A percentile compares a stretch with the other conserved stretches of the same genome.
Evolutionary conservation across 2,113 vertebrate genomes (phyloP).

Genomic region (Charina bottae): DNA sequence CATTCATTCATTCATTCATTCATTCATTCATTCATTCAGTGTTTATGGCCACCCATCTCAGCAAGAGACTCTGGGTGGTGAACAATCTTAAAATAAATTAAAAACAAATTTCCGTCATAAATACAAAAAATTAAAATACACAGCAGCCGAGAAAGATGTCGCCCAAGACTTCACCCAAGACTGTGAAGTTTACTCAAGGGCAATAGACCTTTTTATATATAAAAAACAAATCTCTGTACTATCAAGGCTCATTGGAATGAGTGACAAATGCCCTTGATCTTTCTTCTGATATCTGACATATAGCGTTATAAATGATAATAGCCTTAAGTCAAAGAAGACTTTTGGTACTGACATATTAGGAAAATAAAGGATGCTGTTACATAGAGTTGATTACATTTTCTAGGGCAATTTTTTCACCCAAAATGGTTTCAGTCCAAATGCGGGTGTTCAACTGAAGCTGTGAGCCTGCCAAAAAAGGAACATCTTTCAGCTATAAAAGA

Average conservation of each 20-base stretch:
- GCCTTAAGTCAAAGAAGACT: slow-evolving; percentile 46
- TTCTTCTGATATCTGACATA: slow-evolving; percentile 48
- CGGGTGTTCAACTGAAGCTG: slow-evolving; percentile 16
- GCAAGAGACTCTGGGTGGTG: neutral
- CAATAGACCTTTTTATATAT: neutral
- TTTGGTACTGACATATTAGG: slow-evolving; percentile 15
- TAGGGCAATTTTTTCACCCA: slow-evolving; percentile 3
- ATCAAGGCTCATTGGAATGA: slow-evolving; percentile 33
- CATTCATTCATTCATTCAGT: neutral
- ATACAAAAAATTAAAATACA: neutral
- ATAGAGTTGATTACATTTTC: slow-evolving; percentile 7
- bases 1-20: too few species aligned
- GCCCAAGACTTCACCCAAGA: neutral
- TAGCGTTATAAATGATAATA: slow-evolving; percentile 37
- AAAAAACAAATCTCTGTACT: neutral
- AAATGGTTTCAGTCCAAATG: slow-evolving; percentile 2
- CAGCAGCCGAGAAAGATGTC: neutral
- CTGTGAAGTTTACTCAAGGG: neutral
- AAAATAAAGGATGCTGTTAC: slow-evolving; percentile 14
- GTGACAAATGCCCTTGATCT: slow-evolving; percentile 50
- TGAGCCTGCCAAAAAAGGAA: slow-evolving; percentile 30
- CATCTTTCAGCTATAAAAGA: slow-evolving; percentile 4
- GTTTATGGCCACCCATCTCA: neutral
- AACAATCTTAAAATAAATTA: neutral
- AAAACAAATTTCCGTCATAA: neutral